Base-by-base conservation (phyloP, 2,888 invertebrate species). In the Synanthedon andrenaeformis region DNA sequence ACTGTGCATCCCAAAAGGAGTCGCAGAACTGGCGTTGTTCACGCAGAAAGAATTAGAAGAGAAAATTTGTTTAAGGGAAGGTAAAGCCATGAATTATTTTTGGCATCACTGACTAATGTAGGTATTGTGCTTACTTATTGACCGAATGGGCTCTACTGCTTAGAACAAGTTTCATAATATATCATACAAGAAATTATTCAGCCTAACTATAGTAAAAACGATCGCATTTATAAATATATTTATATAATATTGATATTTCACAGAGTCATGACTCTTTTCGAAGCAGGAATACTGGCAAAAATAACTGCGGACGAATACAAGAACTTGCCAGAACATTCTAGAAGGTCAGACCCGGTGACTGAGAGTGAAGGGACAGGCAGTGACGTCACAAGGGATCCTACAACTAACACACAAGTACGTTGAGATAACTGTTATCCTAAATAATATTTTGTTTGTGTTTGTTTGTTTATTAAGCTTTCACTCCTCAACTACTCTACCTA, bases 291-390 rank as follows among this genome's bases (percentile, higher is more conserved):
- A 51, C 76, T 93, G 53, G 90, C 91, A 0, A 93, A 93, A 80
- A 93, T 94, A 88, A 93, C 94, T 0, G 91, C 91, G 61, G 91
- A 91, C 53, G 94, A 94, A 66, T 94, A 93, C 68, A 92, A 90
- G 67, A 91, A 90, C 58, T 86, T 93, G 59, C 92, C 92, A 56
- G 82, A 91, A 70, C 76, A 78, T 35, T 72, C 86, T 3, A 82
- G 83, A 80, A 72, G 86, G 63, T 85, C 79, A 1, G 78, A 79
- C 5, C 81, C 82, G 0, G 86, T 86, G 1, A 83, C 83, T 0
- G 86, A 86, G 59, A 82, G 77, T 17, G 82, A 82, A n/a, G 72
- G 72, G 17, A 79, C 87, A 48, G 75, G 67, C 14, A 74, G 73
- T 53, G 82, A 83, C n/a, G 70, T 76, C 6, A 72, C 75, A 45